These are phyloP conservation scores for Trachymyrmex cornetzi DNA, from an alignment of 1,140 invertebrate genomes.

Conservation along the genomic window DNA sequence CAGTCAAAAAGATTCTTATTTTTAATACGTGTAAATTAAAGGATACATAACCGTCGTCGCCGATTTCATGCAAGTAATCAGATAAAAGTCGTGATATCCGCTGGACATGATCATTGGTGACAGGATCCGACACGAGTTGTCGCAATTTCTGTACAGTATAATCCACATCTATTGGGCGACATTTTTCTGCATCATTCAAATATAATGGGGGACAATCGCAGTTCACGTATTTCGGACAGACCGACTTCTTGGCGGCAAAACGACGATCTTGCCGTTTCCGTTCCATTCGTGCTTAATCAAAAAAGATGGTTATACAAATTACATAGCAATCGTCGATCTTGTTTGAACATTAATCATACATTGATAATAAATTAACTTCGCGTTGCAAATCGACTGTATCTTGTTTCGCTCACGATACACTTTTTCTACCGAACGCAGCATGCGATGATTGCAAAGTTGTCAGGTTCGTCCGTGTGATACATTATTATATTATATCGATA, in stretches of 20 bases:
- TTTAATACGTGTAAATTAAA: constrained; percentile 53
- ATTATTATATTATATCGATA: not conserved
- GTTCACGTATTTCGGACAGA: constrained; percentile 39
- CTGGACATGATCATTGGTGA: constrained; percentile 59
- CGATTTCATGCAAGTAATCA: constrained; percentile 66
- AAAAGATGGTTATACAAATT: constrained; percentile 6
- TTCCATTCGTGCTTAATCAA: constrained; percentile 29
- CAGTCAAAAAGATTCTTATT: not conserved
- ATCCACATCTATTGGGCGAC: constrained; percentile 34
- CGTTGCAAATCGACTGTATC: constrained; percentile 3
- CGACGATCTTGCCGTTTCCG: not conserved
- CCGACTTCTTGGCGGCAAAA: constrained; percentile 15
- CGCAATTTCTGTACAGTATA: constrained; percentile 70
- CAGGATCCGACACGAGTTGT: constrained; percentile 74
- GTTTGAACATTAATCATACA: not conserved
- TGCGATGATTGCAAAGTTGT: constrained; percentile 2
- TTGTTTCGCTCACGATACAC: constrained; percentile 31
- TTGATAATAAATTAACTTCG: constrained; percentile 59
- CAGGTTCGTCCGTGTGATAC: constrained; percentile 18
- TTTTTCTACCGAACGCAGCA: too few species aligned
- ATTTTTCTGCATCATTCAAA: constrained; percentile 17
- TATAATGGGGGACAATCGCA: not conserved
- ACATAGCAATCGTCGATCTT: not conserved
- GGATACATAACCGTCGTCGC: constrained; percentile 79
- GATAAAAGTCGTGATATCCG: constrained; percentile 73